Conservation (phyloP, 2,888 invertebrate genomes). For the Apamea monoglypha region DNA sequence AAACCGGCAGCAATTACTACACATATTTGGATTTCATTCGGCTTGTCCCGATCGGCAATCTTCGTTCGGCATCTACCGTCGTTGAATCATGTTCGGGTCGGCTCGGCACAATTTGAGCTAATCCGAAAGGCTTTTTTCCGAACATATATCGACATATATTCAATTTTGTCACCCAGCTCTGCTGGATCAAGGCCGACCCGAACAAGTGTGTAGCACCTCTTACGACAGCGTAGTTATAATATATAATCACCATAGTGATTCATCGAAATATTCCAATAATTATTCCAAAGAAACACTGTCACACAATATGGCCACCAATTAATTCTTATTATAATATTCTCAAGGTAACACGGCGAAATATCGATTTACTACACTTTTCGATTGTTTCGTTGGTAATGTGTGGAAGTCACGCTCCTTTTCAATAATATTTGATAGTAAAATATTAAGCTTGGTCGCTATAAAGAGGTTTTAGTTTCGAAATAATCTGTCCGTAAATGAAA, state of each 20-base stretch:
- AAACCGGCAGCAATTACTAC: not conserved
- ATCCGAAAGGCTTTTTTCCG: too few species aligned
- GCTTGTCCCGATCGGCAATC: too few species aligned
- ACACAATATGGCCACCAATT: constrained; percentile 43
- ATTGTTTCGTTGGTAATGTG: constrained; percentile 52
- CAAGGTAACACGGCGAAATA: constrained; percentile 48
- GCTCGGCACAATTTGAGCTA: not conserved
- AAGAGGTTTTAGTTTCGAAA: not conserved
- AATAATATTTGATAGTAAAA: constrained; percentile 34
- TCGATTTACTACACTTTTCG: constrained; percentile 46
- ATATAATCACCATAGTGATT: not conserved
- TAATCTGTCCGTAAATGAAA: not conserved
- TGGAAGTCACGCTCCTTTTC: constrained; percentile 50
- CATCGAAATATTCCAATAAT: constrained; percentile 26
- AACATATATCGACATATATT: not conserved
- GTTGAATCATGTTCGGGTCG: too few species aligned
- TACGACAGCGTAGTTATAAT: not conserved
- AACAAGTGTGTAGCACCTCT: not conserved
- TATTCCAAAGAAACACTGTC: constrained; percentile 35
- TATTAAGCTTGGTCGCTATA: not conserved
- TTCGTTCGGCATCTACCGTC: too few species aligned
- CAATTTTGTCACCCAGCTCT: not conserved
- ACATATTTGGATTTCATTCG: not conserved
- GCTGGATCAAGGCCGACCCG: too few species aligned
- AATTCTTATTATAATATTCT: constrained; percentile 56